phyloP scores from a whole-genome alignment of 2,797 vertebrate genomes.

The Lepilemur septentrionalis region DNA sequence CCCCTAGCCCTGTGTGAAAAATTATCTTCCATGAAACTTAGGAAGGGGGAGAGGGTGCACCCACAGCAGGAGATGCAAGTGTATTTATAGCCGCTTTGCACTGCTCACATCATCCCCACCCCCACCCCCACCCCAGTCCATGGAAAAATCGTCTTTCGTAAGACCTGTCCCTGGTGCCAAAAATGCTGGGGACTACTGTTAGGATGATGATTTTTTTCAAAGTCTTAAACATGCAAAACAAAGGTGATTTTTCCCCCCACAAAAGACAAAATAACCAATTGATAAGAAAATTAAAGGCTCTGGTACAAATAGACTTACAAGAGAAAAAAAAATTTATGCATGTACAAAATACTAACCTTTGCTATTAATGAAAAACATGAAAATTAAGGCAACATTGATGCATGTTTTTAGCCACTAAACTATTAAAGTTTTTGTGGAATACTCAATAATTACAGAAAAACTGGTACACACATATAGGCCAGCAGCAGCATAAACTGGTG shows the following conservation, averaged over 20 bases:
- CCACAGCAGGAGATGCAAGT: too few relatives aligned
- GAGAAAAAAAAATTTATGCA: conserved; percentile 2
- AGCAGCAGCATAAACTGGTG: not conserved
- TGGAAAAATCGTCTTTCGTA: too few relatives aligned
- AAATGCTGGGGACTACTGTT: too few relatives aligned
- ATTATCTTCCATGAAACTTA: too few relatives aligned
- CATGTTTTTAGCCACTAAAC: not conserved
- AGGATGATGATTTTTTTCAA: not conserved
- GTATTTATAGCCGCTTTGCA: too few relatives aligned
- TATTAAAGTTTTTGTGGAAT: not conserved
- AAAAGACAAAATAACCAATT: conserved; percentile 27
- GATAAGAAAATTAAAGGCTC: conserved; percentile 34
- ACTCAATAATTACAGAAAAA: conserved; percentile 15
- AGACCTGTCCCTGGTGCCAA: too few relatives aligned
- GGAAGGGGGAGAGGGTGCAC: too few relatives aligned
- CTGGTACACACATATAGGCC: not conserved
- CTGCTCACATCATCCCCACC: too few relatives aligned
- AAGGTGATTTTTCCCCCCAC: not conserved
- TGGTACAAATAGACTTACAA: conserved; percentile 12
- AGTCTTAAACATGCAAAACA: conserved; percentile 45
- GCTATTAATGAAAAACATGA: conserved; percentile 18
- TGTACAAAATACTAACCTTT: conserved; percentile 14
- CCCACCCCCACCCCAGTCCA: too few relatives aligned
- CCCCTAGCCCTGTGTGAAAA: too few relatives aligned
- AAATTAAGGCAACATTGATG: conserved; percentile 27